Evolutionary conservation across 2,888 invertebrate species (phyloP), one percentile per base, ranked within the genome.

Genomic region (Panopea generosa): DNA sequence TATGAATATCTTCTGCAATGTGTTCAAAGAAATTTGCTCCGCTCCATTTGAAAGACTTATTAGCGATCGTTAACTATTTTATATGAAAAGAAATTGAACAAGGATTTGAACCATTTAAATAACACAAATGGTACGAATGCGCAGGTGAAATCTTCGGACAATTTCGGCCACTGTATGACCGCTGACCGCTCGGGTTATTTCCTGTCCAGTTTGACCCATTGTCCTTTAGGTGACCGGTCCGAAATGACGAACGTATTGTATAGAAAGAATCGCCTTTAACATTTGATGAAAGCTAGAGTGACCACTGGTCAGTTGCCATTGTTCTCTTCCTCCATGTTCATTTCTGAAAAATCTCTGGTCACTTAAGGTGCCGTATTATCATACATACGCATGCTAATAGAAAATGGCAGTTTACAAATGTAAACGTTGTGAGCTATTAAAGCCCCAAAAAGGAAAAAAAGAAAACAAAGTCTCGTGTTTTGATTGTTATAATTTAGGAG

Each of bases 201-300:
- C 56, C 72, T 71, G 74, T 55, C 62, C 81, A 66, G 47, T 65
- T 55, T 81, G 81, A 81, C 81, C 81, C 69, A 47, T 29, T 81
- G 81, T 81, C 81, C 81, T 68, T 50, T 65, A 14, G 38, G 43
- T 81, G 81, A 77, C 81, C 81, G 81, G 77, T 75, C 77, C 81
- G 72, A 69, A 77, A 66, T 77, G 81, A 77, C 72, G 65, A 65
- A 56, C 57, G 77, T 66, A 77, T 81, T 81, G 81, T 81, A 71
- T 74, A 29, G 61, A 65, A 43, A 61, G 72, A 74, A 71, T 71
- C 75, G 76, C 61, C 68, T 68, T 71, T 65, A 63, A 71, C 60
- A 60, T 61, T 72, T 75, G 67, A 77, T 77, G 81, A 81, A 81
- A 81, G 74, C 75, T 69, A 57, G 62, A 66, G 69, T 81, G 81